Evolutionary conservation across 1,140 invertebrate genomes (phyloP).

Genomic region (Diploscapter pachys): DNA sequence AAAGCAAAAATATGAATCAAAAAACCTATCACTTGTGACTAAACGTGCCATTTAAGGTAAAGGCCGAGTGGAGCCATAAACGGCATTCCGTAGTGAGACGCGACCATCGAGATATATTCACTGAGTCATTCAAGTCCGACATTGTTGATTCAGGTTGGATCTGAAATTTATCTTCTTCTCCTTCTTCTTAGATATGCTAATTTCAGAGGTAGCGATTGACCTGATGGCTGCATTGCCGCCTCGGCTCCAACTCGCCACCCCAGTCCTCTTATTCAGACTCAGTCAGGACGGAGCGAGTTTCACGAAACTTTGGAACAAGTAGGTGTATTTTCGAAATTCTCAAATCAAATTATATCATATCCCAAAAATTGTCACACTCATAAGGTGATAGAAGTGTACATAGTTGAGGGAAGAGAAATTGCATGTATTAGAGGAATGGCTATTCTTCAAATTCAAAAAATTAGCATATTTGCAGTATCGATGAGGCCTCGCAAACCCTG

Average conservation of each 20-base stretch:
- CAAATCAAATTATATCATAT: not conserved
- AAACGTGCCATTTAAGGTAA: no score
- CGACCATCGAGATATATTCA: constrained; percentile 20
- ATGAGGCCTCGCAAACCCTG: constrained; percentile 54
- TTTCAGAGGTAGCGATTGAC: constrained; percentile 48
- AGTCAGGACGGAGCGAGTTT: constrained; percentile 55
- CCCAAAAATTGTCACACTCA: no score
- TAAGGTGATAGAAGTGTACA: not conserved
- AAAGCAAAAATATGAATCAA: no score
- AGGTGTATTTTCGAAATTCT: constrained; percentile 34
- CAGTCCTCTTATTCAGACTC: constrained; percentile 46
- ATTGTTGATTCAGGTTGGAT: constrained; percentile 19
- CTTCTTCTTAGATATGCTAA: constrained; percentile 39
- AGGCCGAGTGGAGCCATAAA: no score
- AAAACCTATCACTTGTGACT: no score
- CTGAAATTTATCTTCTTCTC: constrained; percentile 28
- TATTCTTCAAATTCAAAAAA: not conserved
- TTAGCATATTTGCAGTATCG: constrained; percentile 45
- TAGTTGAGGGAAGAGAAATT: not conserved
- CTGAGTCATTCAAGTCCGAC: constrained; percentile 22
- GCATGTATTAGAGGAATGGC: not conserved
- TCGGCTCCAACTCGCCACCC: constrained; percentile 54
- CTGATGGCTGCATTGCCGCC: constrained; percentile 48
- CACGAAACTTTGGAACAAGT: constrained; percentile 51
- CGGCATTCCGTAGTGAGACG: constrained; percentile 10